Percentiles rank a stretch among this genome's conserved stretches.
These are phyloP conservation scores for Campylomormyrus tamandua DNA, from an alignment of 2,113 vertebrate species.

Conservation along the genomic window DNA sequence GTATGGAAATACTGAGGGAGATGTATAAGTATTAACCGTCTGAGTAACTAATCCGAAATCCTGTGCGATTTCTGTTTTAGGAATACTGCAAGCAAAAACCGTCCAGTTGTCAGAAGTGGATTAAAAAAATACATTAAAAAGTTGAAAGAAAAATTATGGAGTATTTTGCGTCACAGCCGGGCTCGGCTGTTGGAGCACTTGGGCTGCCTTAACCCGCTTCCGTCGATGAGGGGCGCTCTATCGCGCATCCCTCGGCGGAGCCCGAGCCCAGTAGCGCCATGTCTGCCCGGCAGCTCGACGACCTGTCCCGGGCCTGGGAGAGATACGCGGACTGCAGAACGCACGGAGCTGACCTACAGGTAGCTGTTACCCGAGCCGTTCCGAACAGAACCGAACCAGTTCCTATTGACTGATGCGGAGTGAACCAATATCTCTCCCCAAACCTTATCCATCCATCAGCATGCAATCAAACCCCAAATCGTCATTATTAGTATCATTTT, in stretches of 20 bases:
- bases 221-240: conserved; percentile 11
- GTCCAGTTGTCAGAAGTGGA: background rate
- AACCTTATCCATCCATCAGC: background rate
- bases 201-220: background rate
- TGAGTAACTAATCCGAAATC: background rate
- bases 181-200: background rate
- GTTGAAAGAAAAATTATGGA: background rate
- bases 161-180: background rate
- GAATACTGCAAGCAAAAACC: background rate
- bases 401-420: background rate
- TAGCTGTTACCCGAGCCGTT: conserved; percentile 29
- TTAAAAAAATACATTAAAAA: background rate
- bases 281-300: conserved; percentile 51
- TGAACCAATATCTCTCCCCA: background rate
- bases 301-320: conserved; percentile 62
- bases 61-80: background rate
- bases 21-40: background rate
- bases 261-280: conserved; percentile 43
- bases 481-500: background rate
- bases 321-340: conserved; percentile 64
- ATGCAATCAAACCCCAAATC: background rate
- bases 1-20: background rate
- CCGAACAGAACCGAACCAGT: background rate
- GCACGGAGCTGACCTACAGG: conserved; percentile 65
- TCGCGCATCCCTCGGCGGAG: conserved; percentile 9